phyloP scores from a whole-genome alignment of 2,113 vertebrate species.

The Clarias magur region DNA sequence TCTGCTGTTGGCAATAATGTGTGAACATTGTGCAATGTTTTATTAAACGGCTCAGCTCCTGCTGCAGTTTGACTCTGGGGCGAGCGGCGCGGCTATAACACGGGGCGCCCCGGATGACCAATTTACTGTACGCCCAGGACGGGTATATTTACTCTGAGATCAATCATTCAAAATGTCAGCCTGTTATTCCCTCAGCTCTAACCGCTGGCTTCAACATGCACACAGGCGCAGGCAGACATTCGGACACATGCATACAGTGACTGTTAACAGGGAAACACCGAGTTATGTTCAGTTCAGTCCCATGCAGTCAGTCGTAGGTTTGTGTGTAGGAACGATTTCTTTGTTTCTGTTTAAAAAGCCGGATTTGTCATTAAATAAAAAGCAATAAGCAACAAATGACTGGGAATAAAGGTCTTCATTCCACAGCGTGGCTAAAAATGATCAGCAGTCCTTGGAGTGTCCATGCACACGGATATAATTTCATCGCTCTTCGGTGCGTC shows the following conservation, averaged over 20 bases:
- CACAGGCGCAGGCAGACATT: constrained; percentile 17
- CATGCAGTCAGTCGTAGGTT: constrained; percentile 2
- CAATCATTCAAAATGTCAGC: constrained; percentile 58
- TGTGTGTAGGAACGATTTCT: neutral
- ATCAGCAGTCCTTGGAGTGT: constrained; percentile 69
- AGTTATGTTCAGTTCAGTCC: too few relatives aligned
- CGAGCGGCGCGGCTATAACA: constrained; percentile 47
- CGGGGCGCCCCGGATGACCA: constrained; percentile 52
- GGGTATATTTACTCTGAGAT: constrained; percentile 53
- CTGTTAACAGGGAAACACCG: neutral
- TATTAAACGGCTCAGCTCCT: constrained; percentile 55
- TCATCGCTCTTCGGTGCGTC: constrained; percentile 62
- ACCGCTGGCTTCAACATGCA: constrained; percentile 43
- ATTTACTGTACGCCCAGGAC: constrained; percentile 51
- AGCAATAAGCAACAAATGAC: constrained; percentile 78
- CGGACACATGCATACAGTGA: constrained; percentile 20
- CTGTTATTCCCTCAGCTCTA: constrained; percentile 9
- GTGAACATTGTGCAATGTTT: constrained; percentile 51
- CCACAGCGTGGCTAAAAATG: constrained; percentile 72
- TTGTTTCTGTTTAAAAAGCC: neutral
- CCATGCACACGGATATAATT: constrained; percentile 60
- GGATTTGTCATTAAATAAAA: constrained; percentile 44
- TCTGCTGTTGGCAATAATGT: constrained; percentile 42
- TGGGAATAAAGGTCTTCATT: constrained; percentile 73
- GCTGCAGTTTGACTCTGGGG: constrained; percentile 49